Percentiles rank a stretch among this genome's conserved stretches.
Conservation (phyloP, 2,113 vertebrate species). For the Perca schrenkii region DNA sequence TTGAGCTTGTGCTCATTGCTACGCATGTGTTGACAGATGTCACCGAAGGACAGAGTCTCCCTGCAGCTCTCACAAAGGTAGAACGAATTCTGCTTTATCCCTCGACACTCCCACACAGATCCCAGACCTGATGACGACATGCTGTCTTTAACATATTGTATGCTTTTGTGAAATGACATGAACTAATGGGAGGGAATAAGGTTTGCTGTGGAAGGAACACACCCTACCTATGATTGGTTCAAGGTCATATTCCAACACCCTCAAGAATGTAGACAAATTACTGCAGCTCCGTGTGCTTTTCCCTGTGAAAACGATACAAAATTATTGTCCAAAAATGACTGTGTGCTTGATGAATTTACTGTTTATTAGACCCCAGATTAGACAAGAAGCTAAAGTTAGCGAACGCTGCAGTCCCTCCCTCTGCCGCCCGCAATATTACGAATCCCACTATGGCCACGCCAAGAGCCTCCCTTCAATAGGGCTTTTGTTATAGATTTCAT, state of each 20-base stretch:
- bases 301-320: conserved; percentile 43
- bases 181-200: background rate
- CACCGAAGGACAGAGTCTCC: background rate
- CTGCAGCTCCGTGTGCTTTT: background rate
- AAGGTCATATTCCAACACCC: background rate
- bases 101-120: conserved; percentile 66
- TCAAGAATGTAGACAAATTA: conserved; percentile 49
- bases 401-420: too few relatives aligned
- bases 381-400: too few relatives aligned
- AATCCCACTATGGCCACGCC: too few relatives aligned
- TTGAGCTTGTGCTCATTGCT: conserved; percentile 29
- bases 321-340: too few relatives aligned
- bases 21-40: conserved; percentile 60
- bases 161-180: background rate
- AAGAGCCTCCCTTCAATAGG: too few relatives aligned
- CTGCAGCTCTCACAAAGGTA: conserved; percentile 74
- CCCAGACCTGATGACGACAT: conserved; percentile 55
- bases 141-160: background rate
- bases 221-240: conserved; percentile 62
- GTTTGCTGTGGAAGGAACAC: background rate
- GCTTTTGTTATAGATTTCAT: too few relatives aligned
- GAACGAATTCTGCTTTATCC: background rate
- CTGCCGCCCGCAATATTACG: too few relatives aligned
- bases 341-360: too few relatives aligned
- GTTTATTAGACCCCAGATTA: too few relatives aligned